Evolutionary conservation across 1,140 invertebrate species (phyloP), one percentile per base, ranked within the genome.

Genomic region (Pseudomyrmex dendroicus): DNA sequence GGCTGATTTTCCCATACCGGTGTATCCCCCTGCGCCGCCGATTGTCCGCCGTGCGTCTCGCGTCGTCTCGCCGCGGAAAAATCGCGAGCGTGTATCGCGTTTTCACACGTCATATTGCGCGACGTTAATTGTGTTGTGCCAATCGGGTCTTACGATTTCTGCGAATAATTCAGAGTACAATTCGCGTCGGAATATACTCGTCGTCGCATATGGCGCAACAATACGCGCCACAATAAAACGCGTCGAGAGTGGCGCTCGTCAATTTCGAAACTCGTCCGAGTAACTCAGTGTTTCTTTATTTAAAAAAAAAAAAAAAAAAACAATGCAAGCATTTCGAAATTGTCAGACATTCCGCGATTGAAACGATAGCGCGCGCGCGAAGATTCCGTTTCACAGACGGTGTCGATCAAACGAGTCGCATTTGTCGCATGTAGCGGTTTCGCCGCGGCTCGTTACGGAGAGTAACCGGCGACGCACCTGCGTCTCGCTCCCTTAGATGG

Each of bases 401-500:
- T 54, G 64, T 25, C 64, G 64, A 50, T 44, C 76, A 80, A 80
- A 80, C 66, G 63, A 72, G 59, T 50, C 66, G 76, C 70, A 78
- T 78, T 70, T 78, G 76, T 78, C 76, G 64, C 64, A 17, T 7
- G 35, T 78, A 78, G 64, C 76, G 76, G 76, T 78, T 78, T 70
- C 44, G 61, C 73, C 61, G 64, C 73, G 63, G 57, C 78, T 73
- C 70, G 78, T 82, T 59, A 15, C n/a, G 44, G 48, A 17, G 15
- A 57, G 83, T 83, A 78, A 35, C 35, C 82, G 67, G 48, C 67
- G 73, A 73, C 22, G 86, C 85, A 84, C 80, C 82, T 82, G 85
- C 74, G 74, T 86, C 48, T 74, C 54, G 74, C 25, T 87, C 80
- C 86, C 86, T 86, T 87, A 87, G 85, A 87, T 84, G 86, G 85